These are phyloP conservation scores for Perizoma flavofasciatum DNA, from an alignment of 2,888 invertebrate species.

Conservation along the genomic window DNA sequence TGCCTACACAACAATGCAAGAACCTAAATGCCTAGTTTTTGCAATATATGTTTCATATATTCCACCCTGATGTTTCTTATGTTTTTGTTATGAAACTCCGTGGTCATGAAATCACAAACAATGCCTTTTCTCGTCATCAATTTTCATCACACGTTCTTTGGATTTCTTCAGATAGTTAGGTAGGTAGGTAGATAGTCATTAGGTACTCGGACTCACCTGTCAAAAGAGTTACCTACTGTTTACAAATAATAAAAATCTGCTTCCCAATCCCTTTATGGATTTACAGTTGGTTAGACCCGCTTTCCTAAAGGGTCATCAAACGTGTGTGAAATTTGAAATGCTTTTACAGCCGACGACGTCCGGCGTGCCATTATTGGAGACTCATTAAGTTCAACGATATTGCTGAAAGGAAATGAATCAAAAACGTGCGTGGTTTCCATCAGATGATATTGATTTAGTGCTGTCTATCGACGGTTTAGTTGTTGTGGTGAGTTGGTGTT, in stretches of 20 bases:
- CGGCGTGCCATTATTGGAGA: conserved; percentile 59
- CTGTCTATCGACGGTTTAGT: conserved; percentile 50
- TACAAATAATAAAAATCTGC: conserved; percentile 61
- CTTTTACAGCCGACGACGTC: conserved; percentile 38
- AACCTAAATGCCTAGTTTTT: conserved; percentile 24
- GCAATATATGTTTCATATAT: conserved; percentile 36
- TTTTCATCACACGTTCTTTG: conserved; percentile 13
- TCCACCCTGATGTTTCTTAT: conserved; percentile 43
- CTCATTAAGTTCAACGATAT: conserved; percentile 57
- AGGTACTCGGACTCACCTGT: conserved; percentile 5
- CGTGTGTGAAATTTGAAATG: conserved; percentile 69
- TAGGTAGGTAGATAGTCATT: no score
- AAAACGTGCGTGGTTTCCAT: conserved; percentile 64
- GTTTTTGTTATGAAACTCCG: conserved; percentile 44
- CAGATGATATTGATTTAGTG: conserved; percentile 38
- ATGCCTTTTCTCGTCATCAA: conserved; percentile 13
- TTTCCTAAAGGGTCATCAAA: conserved; percentile 56
- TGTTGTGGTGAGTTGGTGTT: conserved; percentile 28
- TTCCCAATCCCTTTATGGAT: conserved; percentile 47
- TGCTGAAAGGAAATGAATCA: conserved; percentile 70
- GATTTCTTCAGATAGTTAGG: conserved; percentile 8
- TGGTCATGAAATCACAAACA: conserved; percentile 24
- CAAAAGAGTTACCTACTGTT: conserved; percentile 51
- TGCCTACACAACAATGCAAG: conserved; percentile 28
- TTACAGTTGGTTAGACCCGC: conserved; percentile 65